Conservation (phyloP, 2,797 vertebrate species). For the Halcyon badia region DNA sequence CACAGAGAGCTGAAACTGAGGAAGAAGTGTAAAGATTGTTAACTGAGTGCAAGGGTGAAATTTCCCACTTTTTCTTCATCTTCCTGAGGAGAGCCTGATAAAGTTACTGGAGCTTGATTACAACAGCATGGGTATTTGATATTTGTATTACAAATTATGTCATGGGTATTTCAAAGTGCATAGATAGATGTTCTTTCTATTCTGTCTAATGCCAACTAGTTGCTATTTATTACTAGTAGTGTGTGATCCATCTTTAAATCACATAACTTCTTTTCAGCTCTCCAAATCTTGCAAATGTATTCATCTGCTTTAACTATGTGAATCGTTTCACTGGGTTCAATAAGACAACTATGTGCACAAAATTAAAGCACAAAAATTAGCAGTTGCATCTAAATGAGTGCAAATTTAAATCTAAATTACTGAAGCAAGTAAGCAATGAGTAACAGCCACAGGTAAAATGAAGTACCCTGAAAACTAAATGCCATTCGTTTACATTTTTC, state of each 20-base stretch:
- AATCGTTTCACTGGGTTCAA: not conserved
- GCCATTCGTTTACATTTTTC: not conserved
- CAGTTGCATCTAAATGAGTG: not conserved
- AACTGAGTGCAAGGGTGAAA: not conserved
- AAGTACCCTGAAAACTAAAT: not conserved
- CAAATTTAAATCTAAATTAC: not conserved
- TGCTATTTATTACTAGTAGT: constrained; percentile 43
- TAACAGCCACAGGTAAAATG: not conserved
- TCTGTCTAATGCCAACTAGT: constrained; percentile 32
- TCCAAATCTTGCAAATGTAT: constrained; percentile 27
- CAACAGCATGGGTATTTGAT: constrained; percentile 40
- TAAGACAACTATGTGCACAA: not conserved
- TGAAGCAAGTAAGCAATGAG: not conserved
- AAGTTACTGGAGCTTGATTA: constrained; percentile 34
- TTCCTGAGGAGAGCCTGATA: not conserved
- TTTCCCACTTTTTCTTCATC: not conserved
- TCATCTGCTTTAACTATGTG: constrained; percentile 45
- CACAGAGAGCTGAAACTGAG: not conserved
- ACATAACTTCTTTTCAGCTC: constrained; percentile 39
- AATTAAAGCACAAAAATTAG: not conserved
- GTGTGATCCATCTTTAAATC: constrained; percentile 42
- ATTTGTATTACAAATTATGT: constrained; percentile 9
- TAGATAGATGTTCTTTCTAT: constrained; percentile 19
- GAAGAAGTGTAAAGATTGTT: not conserved
- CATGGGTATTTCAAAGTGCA: constrained; percentile 53